Base-by-base conservation (phyloP, 2,113 vertebrate genomes). In the Colinus virginianus region DNA sequence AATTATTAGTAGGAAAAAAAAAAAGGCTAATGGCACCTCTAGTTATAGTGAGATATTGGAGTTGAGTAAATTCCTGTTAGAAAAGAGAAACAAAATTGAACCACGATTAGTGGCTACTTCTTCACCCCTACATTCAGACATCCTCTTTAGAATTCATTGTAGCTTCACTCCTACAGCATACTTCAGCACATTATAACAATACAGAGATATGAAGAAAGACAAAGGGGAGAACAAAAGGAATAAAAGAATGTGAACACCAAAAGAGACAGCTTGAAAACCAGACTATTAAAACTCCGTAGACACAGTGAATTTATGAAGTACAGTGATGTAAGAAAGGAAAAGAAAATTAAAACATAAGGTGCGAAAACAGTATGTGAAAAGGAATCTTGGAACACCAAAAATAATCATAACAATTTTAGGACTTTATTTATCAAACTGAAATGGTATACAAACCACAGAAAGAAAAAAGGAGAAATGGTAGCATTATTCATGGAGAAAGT, bases 401-500 rank as follows among this genome's bases (percentile, higher is more conserved):
- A 77, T 78, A 93, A 89, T 90, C 23, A 74, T 91, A 84, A 90
- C 55, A 58, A 28, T 94, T 93, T 90, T 84, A 87, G 21, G 49
- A 22, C 42, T 89, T 84, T 53, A 89, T 96, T 93, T 94, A 77
- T 92, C 78, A 88, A 86, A 78, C 74, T 58, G 66, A 90, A 92
- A 64, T 84, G 49, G 17, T 20, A 4, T 84, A 63, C 36, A 79
- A 93, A 68, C 22, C 25, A 77, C 28, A 79, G 59, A 94, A 43
- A 85, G 46, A 30, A 45, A 58, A 84, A 93, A 92, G 88, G 32
- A 71, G 32, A 63, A 63, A 46, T 8, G 36, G 26, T 70, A 82
- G 19, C 64, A 63, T 95, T 96, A 87, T 89, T 96, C 75, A 90
- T 79, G 40, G 42, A 76, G 75, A 87, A 88, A 95, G 75, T 93